A percentile compares a stretch with the other conserved stretches of the same genome.
phyloP scores from a whole-genome alignment of 2,888 invertebrate species.

The Andrena bucephala region DNA sequence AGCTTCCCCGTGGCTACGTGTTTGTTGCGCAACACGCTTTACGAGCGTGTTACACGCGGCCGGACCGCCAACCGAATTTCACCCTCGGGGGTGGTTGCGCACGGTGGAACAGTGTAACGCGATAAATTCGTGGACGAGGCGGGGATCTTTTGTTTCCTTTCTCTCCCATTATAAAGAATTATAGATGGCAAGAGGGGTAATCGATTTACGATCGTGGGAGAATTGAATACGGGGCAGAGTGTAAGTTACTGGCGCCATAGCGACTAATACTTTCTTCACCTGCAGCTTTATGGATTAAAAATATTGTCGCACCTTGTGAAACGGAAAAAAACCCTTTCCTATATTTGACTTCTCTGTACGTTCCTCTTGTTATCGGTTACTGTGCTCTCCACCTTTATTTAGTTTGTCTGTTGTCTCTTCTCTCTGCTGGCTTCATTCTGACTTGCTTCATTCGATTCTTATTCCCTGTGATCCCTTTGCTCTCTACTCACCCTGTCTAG shows the following conservation, averaged over 20 bases:
- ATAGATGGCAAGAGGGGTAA: neutral
- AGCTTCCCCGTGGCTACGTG: neutral
- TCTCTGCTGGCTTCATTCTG: neutral
- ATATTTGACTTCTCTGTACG: neutral
- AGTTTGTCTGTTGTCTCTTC: neutral
- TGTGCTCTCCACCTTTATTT: constrained; percentile 1
- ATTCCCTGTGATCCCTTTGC: neutral
- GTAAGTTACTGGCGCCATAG: neutral
- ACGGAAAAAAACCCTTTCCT: neutral
- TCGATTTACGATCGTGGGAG: constrained; percentile 17
- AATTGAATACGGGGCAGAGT: neutral
- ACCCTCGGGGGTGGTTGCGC: neutral
- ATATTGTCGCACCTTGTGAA: neutral
- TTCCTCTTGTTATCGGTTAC: neutral
- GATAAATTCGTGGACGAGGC: neutral
- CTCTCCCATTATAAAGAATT: neutral
- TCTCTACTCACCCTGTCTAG: neutral
- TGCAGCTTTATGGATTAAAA: too few relatives aligned
- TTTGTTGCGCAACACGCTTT: constrained; percentile 24
- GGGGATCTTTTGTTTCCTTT: constrained; percentile 1
- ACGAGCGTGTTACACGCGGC: constrained; percentile 27
- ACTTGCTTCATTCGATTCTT: too few relatives aligned
- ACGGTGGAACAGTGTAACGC: neutral
- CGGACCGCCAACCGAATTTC: constrained; percentile 31
- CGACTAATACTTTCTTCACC: neutral